Percentiles rank a stretch among this genome's conserved stretches.
phyloP scores from a whole-genome alignment of 2,797 vertebrate genomes.

The Selene dorsalis region DNA sequence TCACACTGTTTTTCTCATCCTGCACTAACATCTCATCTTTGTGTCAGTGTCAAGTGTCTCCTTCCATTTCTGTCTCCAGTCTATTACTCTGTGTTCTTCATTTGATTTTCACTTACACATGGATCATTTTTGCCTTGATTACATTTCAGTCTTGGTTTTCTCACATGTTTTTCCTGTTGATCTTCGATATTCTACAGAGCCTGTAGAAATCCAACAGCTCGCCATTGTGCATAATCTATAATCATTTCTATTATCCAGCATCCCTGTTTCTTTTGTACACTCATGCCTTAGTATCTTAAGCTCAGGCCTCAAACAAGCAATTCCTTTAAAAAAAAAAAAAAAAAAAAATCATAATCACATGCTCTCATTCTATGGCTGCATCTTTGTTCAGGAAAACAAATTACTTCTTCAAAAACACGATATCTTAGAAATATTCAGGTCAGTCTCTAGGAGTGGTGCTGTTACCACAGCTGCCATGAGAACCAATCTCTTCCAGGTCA shows the following conservation, averaged over 20 bases:
- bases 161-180: background rate
- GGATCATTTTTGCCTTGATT: constrained; percentile 2
- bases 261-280: constrained; percentile 5
- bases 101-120: background rate
- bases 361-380: constrained; percentile 12
- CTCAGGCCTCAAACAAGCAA: constrained; percentile 14
- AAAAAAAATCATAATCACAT: constrained; percentile 26
- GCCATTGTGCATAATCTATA: constrained; percentile 8
- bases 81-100: constrained; percentile 11
- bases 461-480: constrained; percentile 45
- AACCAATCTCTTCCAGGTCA: constrained; percentile 36
- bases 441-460: constrained; percentile 44
- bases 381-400: constrained; percentile 41
- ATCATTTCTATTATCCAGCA: constrained; percentile 18
- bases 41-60: background rate
- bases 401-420: constrained; percentile 52
- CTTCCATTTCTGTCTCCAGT: constrained; percentile 8
- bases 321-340: too few relatives aligned
- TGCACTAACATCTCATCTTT: constrained; percentile 22
- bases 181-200: constrained; percentile 6
- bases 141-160: background rate
- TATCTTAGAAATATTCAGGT: constrained; percentile 51
- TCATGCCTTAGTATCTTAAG: constrained; percentile 9
- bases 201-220: background rate
- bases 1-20: background rate